Evolutionary conservation across 1,140 invertebrate species (phyloP).

Genomic region (Mercenaria mercenaria): DNA sequence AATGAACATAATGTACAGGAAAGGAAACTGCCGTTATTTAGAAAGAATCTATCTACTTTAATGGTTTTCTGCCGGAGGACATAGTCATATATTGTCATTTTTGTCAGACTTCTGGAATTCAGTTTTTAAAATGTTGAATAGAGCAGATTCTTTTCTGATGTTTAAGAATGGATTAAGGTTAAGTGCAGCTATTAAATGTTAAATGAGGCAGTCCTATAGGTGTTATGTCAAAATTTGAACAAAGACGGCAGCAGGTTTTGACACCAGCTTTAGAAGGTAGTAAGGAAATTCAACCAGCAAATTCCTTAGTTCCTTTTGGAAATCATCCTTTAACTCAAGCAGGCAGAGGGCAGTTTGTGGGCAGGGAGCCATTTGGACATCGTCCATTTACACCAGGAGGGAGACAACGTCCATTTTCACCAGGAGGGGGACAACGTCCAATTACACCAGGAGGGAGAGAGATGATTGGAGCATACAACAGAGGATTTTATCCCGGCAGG

Average conservation of each 20-base stretch:
- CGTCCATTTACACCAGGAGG: not conserved
- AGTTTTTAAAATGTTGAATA: too few relatives aligned
- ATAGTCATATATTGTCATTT: not conserved
- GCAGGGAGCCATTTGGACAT: too few relatives aligned
- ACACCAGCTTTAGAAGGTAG: slow-evolving; percentile 56
- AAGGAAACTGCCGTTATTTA: too few relatives aligned
- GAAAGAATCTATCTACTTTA: too few relatives aligned
- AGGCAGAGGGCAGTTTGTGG: not conserved
- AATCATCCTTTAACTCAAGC: not conserved
- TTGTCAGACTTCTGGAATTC: too few relatives aligned
- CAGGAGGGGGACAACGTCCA: not conserved
- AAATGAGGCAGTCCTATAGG: too few relatives aligned
- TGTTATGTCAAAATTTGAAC: slow-evolving; percentile 30
- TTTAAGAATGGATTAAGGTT: too few relatives aligned
- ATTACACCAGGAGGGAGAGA: not conserved
- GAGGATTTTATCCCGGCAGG: not conserved
- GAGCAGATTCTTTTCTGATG: too few relatives aligned
- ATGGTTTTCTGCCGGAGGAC: too few relatives aligned
- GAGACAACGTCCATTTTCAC: not conserved
- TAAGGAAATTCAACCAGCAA: slow-evolving; percentile 1
- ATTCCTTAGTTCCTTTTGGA: not conserved
- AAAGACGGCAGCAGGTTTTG: slow-evolving; percentile 23
- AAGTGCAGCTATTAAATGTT: not conserved
- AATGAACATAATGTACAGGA: too few relatives aligned
- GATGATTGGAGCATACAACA: not conserved